Conservation (phyloP, 2,888 invertebrate species). For the Apoda limacodes region DNA sequence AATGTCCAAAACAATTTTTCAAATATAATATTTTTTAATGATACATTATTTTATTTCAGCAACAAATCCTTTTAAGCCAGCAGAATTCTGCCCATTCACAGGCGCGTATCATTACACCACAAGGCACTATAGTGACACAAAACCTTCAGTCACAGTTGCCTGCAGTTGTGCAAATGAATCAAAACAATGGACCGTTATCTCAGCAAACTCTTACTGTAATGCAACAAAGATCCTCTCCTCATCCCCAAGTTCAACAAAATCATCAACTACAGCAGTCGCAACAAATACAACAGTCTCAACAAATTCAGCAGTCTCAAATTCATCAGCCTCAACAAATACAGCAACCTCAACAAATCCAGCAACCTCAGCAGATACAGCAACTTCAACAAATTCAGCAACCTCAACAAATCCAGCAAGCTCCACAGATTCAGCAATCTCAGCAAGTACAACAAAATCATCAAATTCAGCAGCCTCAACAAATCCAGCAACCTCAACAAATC, state of each 20-base stretch:
- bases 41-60: conserved; percentile 27
- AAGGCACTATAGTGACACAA: conserved; percentile 56
- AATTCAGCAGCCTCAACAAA: conserved; percentile 7
- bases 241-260: conserved; percentile 7
- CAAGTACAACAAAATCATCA: conserved; percentile 8
- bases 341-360: no score
- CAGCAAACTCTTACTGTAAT: conserved; percentile 32
- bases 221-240: conserved; percentile 33
- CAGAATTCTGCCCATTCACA: conserved; percentile 34
- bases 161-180: conserved; percentile 32
- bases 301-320: conserved; percentile 19
- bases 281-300: conserved; percentile 18
- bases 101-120: conserved; percentile 50
- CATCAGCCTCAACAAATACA: conserved; percentile 17
- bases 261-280: conserved; percentile 18
- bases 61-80: conserved; percentile 43
- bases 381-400: no score
- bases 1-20: no score
- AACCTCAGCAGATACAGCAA: no score
- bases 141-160: conserved; percentile 33
- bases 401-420: conserved; percentile 6
- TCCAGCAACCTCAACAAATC: no score
- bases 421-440: conserved; percentile 8
- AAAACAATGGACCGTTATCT: conserved; percentile 41
- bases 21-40: neutral